Conservation (phyloP, 1,140 invertebrate genomes). For the Listronotus oregonensis region DNA sequence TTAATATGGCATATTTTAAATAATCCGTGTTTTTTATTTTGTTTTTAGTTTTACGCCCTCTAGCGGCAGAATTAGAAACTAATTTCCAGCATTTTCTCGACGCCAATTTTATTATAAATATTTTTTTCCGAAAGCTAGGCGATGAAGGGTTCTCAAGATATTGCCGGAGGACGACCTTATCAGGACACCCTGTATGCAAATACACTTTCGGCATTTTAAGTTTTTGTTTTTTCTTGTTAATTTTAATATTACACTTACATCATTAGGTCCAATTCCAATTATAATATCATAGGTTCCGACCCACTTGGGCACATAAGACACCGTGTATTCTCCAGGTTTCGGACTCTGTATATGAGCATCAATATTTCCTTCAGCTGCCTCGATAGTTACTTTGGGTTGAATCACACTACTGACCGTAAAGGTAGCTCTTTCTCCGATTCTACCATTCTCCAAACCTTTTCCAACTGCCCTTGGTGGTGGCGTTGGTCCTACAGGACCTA, state of each 20-base stretch:
- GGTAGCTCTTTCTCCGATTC: conserved; percentile 73
- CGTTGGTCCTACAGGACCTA: conserved; percentile 54
- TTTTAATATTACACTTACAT: conserved; percentile 45
- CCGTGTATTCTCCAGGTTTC: conserved; percentile 58
- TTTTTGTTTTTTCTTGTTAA: too few relatives aligned
- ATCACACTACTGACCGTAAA: conserved; percentile 71
- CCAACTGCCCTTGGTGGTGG: conserved; percentile 62
- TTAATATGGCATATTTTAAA: too few relatives aligned
- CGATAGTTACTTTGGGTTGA: conserved; percentile 57
- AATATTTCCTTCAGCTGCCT: conserved; percentile 53
- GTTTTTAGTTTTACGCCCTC: too few relatives aligned
- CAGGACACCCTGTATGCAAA: too few relatives aligned
- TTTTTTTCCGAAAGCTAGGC: too few relatives aligned
- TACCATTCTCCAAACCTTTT: conserved; percentile 68
- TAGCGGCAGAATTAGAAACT: too few relatives aligned
- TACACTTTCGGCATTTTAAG: too few relatives aligned
- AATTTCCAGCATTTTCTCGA: too few relatives aligned
- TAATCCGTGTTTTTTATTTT: too few relatives aligned
- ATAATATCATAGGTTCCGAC: conserved; percentile 73
- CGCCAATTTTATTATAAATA: too few relatives aligned
- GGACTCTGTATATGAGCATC: conserved; percentile 52
- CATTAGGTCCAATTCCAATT: conserved; percentile 59
- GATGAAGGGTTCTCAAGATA: too few relatives aligned
- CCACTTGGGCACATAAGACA: conserved; percentile 71
- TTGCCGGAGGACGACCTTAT: too few relatives aligned